phyloP scores from a whole-genome alignment of 2,797 vertebrate species.

The Taenioides sp. region DNA sequence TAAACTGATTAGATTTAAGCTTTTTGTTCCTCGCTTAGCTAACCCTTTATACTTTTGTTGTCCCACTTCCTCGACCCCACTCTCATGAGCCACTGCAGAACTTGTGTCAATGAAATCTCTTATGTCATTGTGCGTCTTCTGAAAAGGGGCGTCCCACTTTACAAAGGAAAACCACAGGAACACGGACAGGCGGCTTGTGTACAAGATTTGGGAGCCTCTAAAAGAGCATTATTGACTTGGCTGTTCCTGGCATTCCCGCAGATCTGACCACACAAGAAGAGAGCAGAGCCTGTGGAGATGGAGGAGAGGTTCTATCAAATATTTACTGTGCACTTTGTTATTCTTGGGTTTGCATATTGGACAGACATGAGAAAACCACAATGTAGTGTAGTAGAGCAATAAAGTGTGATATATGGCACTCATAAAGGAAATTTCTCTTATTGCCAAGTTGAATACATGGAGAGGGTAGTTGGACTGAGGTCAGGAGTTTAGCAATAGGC shows the following conservation, averaged over 20 bases:
- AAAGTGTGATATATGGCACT: background rate
- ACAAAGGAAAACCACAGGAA: slow-evolving; percentile 40
- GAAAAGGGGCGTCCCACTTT: slow-evolving; percentile 35
- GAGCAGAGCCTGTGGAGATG: slow-evolving; percentile 20
- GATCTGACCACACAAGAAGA: slow-evolving; percentile 71
- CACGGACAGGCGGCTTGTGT: slow-evolving; percentile 45
- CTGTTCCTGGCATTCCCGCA: slow-evolving; percentile 55
- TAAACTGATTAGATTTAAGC: background rate
- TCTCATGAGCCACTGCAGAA: slow-evolving; percentile 8
- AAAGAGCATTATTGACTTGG: slow-evolving; percentile 75
- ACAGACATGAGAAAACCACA: slow-evolving; percentile 34
- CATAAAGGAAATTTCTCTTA: too few species aligned
- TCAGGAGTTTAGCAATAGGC: background rate
- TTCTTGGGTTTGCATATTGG: slow-evolving; percentile 33
- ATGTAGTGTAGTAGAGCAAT: background rate
- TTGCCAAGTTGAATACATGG: background rate
- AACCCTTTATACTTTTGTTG: slow-evolving; percentile 3
- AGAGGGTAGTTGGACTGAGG: background rate
- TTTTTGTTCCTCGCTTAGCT: background rate
- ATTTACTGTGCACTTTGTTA: slow-evolving; percentile 53
- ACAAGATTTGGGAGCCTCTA: slow-evolving; percentile 50
- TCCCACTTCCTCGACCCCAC: background rate
- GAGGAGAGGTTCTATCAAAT: slow-evolving; percentile 51
- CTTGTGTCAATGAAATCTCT: slow-evolving; percentile 42
- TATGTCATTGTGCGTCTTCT: slow-evolving; percentile 38